A percentile compares a stretch with the other conserved stretches of the same genome.
Evolutionary conservation across 2,888 invertebrate species (phyloP).

Genomic region (Cantharis rufa): DNA sequence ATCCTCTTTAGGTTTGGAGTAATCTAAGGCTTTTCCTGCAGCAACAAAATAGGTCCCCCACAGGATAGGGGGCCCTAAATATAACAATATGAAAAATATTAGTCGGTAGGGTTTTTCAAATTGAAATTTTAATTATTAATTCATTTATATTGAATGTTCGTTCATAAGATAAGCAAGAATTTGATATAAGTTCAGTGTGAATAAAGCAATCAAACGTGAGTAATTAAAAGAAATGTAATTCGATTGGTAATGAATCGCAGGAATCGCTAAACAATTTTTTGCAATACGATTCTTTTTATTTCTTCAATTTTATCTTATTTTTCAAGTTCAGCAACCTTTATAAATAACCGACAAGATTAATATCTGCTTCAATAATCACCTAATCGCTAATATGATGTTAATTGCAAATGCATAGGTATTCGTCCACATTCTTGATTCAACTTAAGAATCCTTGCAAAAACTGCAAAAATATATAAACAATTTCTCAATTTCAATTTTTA

Average conservation of each 20-base stretch:
- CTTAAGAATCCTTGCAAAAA: not conserved
- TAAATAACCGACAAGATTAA: conserved; percentile 11
- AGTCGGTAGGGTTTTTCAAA: too few species aligned
- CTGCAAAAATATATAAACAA: not conserved
- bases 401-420: not conserved
- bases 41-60: too few species aligned
- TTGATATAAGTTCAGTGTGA: not conserved
- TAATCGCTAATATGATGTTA: conserved; percentile 22
- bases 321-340: conserved; percentile 16
- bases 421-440: not conserved
- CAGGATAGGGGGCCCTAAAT: too few species aligned
- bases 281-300: not conserved
- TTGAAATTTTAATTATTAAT: too few species aligned
- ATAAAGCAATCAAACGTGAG: not conserved
- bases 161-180: not conserved
- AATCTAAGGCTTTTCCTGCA: too few species aligned
- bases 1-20: too few species aligned
- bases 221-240: not conserved
- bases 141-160: not conserved
- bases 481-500: not conserved
- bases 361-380: conserved; percentile 16
- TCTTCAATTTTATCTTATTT: not conserved
- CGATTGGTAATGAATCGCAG: not conserved
- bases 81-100: too few species aligned
- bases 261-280: not conserved